Percentiles rank a stretch among this genome's conserved stretches.
Conservation (phyloP, 2,888 invertebrate species). For the Dryomyza anilis region DNA sequence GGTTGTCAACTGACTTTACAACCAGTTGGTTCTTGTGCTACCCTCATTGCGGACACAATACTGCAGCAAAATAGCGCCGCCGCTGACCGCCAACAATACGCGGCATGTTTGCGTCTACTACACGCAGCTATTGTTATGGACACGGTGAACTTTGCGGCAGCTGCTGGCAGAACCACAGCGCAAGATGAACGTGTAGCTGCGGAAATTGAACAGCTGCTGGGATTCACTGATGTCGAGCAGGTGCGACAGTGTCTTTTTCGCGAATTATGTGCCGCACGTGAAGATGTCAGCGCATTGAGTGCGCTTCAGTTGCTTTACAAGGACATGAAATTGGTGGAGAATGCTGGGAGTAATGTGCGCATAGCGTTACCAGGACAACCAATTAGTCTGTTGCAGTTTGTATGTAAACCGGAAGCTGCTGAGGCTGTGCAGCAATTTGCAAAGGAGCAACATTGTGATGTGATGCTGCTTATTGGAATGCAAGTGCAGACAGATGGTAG, state of each 20-base stretch:
- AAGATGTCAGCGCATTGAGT: slow-evolving; percentile 70
- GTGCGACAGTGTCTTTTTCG: slow-evolving; percentile 62
- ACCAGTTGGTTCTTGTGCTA: slow-evolving; percentile 80
- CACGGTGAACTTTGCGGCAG: slow-evolving; percentile 75
- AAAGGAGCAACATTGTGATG: slow-evolving; percentile 54
- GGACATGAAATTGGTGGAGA: slow-evolving; percentile 73
- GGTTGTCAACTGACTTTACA: slow-evolving; percentile 45
- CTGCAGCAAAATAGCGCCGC: slow-evolving; percentile 40
- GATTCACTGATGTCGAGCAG: slow-evolving; percentile 51
- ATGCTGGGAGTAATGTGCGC: slow-evolving; percentile 62
- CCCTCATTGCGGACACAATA: slow-evolving; percentile 68
- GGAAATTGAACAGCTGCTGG: slow-evolving; percentile 66
- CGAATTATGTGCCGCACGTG: slow-evolving; percentile 68
- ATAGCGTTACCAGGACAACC: slow-evolving; percentile 65
- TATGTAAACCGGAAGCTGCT: slow-evolving; percentile 55
- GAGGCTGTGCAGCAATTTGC: slow-evolving; percentile 65
- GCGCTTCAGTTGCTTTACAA: slow-evolving; percentile 73
- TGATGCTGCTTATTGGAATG: slow-evolving; percentile 70
- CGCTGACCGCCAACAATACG: not conserved
- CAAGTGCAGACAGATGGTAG: slow-evolving; percentile 58
- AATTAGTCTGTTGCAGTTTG: slow-evolving; percentile 49
- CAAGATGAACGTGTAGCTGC: slow-evolving; percentile 68
- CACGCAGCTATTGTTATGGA: slow-evolving; percentile 74
- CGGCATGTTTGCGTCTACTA: slow-evolving; percentile 38
- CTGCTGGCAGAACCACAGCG: slow-evolving; percentile 71